Base-by-base conservation (phyloP, 2,113 vertebrate genomes). In the Tupaia chinensis region DNA sequence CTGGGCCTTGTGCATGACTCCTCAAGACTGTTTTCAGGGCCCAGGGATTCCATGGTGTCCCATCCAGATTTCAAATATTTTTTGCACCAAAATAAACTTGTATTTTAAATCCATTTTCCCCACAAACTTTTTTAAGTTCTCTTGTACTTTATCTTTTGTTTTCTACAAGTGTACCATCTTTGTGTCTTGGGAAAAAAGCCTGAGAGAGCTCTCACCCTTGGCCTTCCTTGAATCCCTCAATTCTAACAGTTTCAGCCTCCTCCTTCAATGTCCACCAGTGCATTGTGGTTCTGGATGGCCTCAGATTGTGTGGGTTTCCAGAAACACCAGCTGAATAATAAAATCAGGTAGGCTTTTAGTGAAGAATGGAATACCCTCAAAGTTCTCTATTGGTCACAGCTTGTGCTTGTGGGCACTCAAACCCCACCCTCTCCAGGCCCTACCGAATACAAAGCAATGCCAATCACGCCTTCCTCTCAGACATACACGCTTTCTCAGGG, bases 371-470 rank as follows among this genome's bases (percentile, higher is more conserved):
- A 61, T 25, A 65, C 5, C 34, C 23, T 73, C 70, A 79, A 61
- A 29, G 7, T 65, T 81, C 92, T 73, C 9, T 69, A n/a, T 29
- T 70, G 34, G n/a, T 58, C 79, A 23, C 61, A 63, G 70, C 32
- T 68, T 79, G 17, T 54, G 8, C 63, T 92, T 32, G 53, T 8
- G 9, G 10, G 69, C 34, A 81, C 22, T 11, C 61, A n/a, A 81
- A 87, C 60, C 44, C 65, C 14, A 61, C 29, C 17, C 12, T 82
- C 54, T 72, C 70, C 23, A 9, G 12, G 22, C 68, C 17, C 44
- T 58, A 34, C 9, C 56, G 84, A 89, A 91, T 72, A 91, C 61
- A 93, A 73, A 96, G 56, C 82, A 80, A 69, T 13, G 54, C 17
- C 61, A 65, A 19, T 56, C 22, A 72, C 76, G 17, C 10, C 65